Percentiles rank a stretch among this genome's conserved stretches.
Conservation (phyloP, 1,140 invertebrate genomes). For the Drosophila ogumai region DNA sequence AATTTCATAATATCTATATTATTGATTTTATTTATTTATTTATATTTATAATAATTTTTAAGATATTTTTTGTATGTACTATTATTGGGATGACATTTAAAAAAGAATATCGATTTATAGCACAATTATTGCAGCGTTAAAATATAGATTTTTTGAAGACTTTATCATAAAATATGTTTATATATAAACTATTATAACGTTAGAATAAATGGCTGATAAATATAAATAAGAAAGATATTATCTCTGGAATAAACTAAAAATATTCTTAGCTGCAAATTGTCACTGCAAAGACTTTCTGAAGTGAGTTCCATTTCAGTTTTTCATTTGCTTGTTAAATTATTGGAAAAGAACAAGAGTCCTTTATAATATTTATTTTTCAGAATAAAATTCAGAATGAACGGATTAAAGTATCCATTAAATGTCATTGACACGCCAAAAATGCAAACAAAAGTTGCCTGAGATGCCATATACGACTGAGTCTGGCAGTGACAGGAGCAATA, state of each 20-base stretch:
- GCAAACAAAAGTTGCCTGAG: conserved; percentile 43
- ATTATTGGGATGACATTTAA: background rate
- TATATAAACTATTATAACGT: too few species aligned
- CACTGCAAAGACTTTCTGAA: background rate
- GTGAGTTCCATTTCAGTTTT: background rate
- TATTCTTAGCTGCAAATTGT: background rate
- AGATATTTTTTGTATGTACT: background rate
- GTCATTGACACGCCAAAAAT: conserved; percentile 51
- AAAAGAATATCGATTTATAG: background rate
- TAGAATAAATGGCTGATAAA: background rate
- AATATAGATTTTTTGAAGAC: too few species aligned
- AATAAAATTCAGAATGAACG: background rate
- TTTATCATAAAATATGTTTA: too few species aligned
- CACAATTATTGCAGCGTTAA: background rate
- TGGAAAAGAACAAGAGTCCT: background rate
- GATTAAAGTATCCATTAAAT: conserved; percentile 45
- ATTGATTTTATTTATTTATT: background rate
- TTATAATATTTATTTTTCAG: background rate
- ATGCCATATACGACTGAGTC: conserved; percentile 39
- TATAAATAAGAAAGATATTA: background rate
- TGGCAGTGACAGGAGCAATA: conserved; percentile 22
- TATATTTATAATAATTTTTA: background rate
- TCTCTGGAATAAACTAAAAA: background rate
- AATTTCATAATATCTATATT: too few species aligned
- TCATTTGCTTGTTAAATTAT: background rate